Percentiles rank a stretch among this genome's conserved stretches.
Conservation (phyloP, 2,113 vertebrate species). For the Anas platyrhynchos region DNA sequence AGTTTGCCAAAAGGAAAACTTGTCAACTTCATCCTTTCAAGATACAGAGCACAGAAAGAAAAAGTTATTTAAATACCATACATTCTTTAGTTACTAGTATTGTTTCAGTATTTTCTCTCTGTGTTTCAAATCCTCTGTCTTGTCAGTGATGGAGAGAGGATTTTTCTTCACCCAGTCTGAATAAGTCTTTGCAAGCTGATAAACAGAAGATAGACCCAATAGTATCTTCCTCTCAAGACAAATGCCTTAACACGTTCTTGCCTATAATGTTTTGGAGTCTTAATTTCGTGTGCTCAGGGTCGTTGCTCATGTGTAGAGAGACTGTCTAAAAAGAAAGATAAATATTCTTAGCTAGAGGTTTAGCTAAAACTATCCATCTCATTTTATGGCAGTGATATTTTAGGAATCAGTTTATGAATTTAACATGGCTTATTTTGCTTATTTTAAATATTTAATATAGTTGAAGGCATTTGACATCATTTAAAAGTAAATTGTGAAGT, state of each 20-base stretch:
- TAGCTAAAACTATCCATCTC: background rate
- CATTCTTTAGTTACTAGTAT: background rate
- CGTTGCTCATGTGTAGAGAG: background rate
- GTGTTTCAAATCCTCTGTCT: background rate
- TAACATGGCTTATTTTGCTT: background rate
- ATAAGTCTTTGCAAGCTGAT: background rate
- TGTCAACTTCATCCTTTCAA: constrained; percentile 18
- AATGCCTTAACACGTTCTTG: background rate
- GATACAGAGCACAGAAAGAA: background rate
- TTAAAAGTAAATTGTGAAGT: background rate
- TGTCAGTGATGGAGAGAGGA: background rate
- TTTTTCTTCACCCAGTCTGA: background rate
- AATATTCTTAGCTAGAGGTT: background rate
- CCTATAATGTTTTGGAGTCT: background rate
- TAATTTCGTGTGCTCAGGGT: background rate
- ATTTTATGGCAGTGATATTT: background rate
- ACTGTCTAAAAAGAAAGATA: background rate
- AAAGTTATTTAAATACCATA: background rate
- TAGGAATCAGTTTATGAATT: background rate
- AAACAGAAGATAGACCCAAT: background rate
- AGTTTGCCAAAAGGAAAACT: background rate
- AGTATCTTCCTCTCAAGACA: background rate
- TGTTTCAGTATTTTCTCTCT: background rate
- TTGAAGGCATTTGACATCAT: background rate
- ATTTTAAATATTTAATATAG: background rate